Conservation (phyloP, 2,113 vertebrate species). For the Hemibagrus wyckioides region DNA sequence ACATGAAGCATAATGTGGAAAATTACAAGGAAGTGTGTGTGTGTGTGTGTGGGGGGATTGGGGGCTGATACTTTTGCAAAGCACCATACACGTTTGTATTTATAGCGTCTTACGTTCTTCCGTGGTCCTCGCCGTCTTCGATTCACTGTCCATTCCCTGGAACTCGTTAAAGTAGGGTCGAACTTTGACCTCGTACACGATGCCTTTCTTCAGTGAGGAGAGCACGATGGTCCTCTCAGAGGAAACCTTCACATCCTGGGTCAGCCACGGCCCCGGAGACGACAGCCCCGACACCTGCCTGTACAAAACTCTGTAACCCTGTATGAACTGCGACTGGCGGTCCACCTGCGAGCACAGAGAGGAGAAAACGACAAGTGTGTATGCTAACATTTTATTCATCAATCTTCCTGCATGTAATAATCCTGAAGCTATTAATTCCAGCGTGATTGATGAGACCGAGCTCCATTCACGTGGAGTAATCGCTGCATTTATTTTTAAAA, state of each 20-base stretch:
- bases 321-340: conserved; percentile 96
- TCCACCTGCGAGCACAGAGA: conserved; percentile 79
- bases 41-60: no score
- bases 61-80: not conserved
- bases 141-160: conserved; percentile 97
- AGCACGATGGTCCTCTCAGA: conserved; percentile 87
- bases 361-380: not conserved
- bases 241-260: conserved; percentile 88
- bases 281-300: conserved; percentile 88
- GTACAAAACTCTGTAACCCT: conserved; percentile 93
- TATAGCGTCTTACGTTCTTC: conserved; percentile 83
- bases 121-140: conserved; percentile 87
- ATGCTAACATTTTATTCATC: not conserved
- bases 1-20: not conserved
- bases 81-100: not conserved
- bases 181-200: conserved; percentile 94
- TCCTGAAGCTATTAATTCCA: not conserved
- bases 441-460: not conserved
- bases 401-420: not conserved
- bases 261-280: conserved; percentile 84
- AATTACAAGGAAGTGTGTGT: not conserved
- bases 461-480: not conserved
- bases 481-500: conserved; percentile 50
- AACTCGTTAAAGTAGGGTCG: conserved; percentile 98
- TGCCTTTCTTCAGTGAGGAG: conserved; percentile 87